Evolutionary conservation across 2,113 vertebrate genomes (phyloP), one percentile per base, ranked within the genome.

Genomic region (Macrotis lagotis): DNA sequence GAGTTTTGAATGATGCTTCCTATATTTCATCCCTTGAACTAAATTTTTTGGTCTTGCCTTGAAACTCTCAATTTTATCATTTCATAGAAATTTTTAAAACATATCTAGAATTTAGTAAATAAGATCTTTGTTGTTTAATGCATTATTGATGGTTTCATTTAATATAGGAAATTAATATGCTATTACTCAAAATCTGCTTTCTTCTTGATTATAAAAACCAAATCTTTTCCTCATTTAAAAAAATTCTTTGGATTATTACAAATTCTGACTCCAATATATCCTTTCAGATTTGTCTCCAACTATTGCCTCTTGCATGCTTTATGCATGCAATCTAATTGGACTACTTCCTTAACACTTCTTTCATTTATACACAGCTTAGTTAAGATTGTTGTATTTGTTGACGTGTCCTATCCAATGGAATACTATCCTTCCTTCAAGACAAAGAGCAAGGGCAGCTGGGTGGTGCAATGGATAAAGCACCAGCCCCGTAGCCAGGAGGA

Each of bases 141-240:
- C 93, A 10, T 11, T 50, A 51, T 2, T 96, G 28, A 83, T 22
- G 88, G 31, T 88, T 83, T 95, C 59, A 96, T 94, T 97, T 92
- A 96, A 6, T 47, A 55, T 2, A 51, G 26, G 25, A 50, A 19
- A 94, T 89, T 91, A 94, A 25, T 22, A 91, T 48, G 90, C 0
- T 44, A 28, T 44, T 95, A 51, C 37, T 50, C 88, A 96, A 66
- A 97, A 95, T 96, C 47, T 94, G 37, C 22, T 94, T 1, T 95
- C 31, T 48, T 90, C 51, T 22, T 47, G 7, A 95, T 90, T 53
- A 96, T 83, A n/a, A 52, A 9, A 91, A 12, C 25, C 88, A 92
- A 91, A 19, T 0, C 0, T 92, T 89, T 88, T 91, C 1, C 55
- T 93, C 53, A 92, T 88, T 90, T 26, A 24, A 48, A 48, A 47